A percentile compares a stretch with the other conserved stretches of the same genome.
phyloP scores from a whole-genome alignment of 2,888 invertebrate genomes.

The Noctua janthe region DNA sequence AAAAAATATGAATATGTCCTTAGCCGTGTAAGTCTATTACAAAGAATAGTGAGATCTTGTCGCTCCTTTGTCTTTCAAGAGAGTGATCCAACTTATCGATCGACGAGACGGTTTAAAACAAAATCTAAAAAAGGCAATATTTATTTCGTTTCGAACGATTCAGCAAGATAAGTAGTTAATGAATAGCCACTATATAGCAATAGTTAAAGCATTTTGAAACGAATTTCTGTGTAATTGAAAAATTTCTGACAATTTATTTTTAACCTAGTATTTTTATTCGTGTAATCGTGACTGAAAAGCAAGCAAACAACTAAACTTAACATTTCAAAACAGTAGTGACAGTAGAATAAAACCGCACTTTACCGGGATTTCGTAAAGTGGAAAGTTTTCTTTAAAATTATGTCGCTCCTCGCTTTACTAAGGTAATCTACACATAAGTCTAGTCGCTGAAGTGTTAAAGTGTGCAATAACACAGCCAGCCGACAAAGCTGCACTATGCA shows the following conservation, averaged over 20 bases:
- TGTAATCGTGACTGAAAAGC: neutral
- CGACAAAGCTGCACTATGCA: slow-evolving; percentile 23
- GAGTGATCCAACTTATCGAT: no score
- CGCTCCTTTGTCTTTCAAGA: neutral
- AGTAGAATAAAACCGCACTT: neutral
- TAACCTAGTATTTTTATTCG: neutral
- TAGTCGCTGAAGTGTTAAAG: slow-evolving; percentile 37
- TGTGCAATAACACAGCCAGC: slow-evolving; percentile 44
- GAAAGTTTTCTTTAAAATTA: slow-evolving; percentile 19
- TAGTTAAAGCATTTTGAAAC: neutral
- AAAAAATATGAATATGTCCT: neutral
- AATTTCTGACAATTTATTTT: neutral
- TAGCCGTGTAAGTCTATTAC: neutral
- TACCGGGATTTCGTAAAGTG: slow-evolving; percentile 1
- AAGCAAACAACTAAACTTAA: neutral
- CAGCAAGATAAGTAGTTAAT: neutral
- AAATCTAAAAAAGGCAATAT: no score
- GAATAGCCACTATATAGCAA: no score
- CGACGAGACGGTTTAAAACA: no score
- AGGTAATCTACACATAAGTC: slow-evolving; percentile 34
- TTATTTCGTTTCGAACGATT: no score
- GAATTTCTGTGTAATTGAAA: neutral
- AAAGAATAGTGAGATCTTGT: neutral
- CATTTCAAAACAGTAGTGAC: neutral
- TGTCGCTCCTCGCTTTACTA: slow-evolving; percentile 5